Evolutionary conservation across 2,888 invertebrate species (phyloP), one percentile per base, ranked within the genome.

Genomic region (Cacoxenus indagator): DNA sequence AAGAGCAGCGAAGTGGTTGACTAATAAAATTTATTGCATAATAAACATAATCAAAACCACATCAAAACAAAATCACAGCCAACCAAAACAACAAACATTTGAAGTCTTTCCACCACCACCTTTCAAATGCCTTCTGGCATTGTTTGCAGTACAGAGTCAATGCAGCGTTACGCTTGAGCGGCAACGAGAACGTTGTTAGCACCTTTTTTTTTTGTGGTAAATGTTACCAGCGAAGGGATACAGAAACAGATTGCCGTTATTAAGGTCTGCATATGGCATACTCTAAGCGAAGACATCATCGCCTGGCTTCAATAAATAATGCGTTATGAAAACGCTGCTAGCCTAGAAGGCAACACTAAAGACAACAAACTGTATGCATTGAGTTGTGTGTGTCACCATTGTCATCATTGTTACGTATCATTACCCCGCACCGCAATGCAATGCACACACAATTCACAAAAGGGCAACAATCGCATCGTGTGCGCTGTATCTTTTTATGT

Each of bases 21-120:
- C 65, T 75, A 71, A 61, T n/a, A 29, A 59, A 79, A 78, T 78
- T 81, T 81, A 83, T 83, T 77, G 68, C 66, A 73, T 68, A 73
- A 73, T 75, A 81, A 83, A 83, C 80, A 79, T 83, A 76, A 81
- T 81, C 83, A 79, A 77, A 81, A 74, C 76, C 75, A 26, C 73
- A 81, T 81, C 83, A 81, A 76, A 83, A 81, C 82, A 81, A 81
- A 69, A 72, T 64, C 54, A 59, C 64, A 78, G 71, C 68, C 65
- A 71, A 68, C 68, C 67, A 70, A 62, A 64, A 62, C 37, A 11
- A 61, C 65, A 55, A 27, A 59, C 51, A 66, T 66, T 27, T 59
- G 8, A n/a, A 3, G 2, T 17, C 17, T n/a, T n/a, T n/a, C 24
- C 8, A 8, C 54, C 54, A 22, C 26, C 14, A 54, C 22, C 14